Evolutionary conservation across 2,888 invertebrate species (phyloP).

Genomic region (Chrysina gloriosa): DNA sequence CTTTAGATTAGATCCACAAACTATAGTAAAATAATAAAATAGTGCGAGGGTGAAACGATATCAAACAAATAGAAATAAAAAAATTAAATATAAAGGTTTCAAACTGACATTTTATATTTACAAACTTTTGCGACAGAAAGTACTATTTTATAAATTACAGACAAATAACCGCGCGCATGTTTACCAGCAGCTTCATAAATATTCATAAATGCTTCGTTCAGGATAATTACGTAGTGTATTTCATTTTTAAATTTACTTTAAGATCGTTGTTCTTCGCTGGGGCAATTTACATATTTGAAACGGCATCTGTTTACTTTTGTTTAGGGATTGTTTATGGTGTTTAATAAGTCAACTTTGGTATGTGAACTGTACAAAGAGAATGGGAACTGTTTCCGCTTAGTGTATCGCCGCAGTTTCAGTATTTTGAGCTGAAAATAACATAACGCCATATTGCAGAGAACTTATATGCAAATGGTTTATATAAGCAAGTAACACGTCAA

Average conservation of each 20-base stretch:
- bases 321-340: constrained; percentile 32
- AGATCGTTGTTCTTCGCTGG: constrained; percentile 30
- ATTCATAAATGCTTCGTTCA: constrained; percentile 9
- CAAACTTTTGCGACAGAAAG: not conserved
- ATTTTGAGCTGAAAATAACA: constrained; percentile 19
- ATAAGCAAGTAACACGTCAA: too few relatives aligned
- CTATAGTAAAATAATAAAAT: too few relatives aligned
- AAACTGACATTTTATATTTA: too few relatives aligned
- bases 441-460: constrained; percentile 18
- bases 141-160: constrained; percentile 10
- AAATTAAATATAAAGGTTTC: too few relatives aligned
- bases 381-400: constrained; percentile 40
- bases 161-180: constrained; percentile 2
- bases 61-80: not conserved
- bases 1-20: too few relatives aligned
- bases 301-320: constrained; percentile 31
- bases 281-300: constrained; percentile 34
- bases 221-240: constrained; percentile 20
- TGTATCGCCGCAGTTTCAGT: constrained; percentile 22
- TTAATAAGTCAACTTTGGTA: constrained; percentile 32
- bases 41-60: too few relatives aligned
- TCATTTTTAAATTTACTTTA: constrained; percentile 21
- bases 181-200: constrained; percentile 13
- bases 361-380: constrained; percentile 42
- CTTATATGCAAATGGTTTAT: too few relatives aligned